These are phyloP conservation scores for Drosophila ezoana DNA, from an alignment of 2,888 invertebrate species.

Conservation along the genomic window DNA sequence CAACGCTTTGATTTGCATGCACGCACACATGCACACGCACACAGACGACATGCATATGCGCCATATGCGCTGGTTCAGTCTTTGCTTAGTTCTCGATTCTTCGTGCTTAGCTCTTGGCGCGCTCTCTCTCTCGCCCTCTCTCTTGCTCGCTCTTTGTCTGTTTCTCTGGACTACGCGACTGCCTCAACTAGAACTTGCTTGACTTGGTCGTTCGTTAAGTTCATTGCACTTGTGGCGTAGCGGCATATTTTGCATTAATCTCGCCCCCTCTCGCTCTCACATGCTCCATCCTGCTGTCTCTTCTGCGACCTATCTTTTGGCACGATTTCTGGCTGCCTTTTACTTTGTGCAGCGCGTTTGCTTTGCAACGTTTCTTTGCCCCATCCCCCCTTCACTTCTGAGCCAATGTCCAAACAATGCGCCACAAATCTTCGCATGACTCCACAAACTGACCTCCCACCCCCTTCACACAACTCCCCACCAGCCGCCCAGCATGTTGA, in stretches of 20 bases:
- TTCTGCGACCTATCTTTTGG: conserved; percentile 47
- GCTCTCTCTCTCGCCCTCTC: conserved; percentile 1
- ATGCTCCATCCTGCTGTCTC: conserved; percentile 9
- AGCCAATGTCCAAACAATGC: conserved; percentile 40
- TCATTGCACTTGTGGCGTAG: conserved; percentile 77
- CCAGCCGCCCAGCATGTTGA: background rate
- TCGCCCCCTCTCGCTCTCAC: conserved; percentile 19
- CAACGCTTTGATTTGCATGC: conserved; percentile 52
- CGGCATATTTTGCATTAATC: conserved; percentile 78
- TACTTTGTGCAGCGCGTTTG: conserved; percentile 37
- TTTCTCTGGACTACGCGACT: conserved; percentile 59
- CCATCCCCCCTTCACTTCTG: conserved; percentile 6
- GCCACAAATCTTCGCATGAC: conserved; percentile 43
- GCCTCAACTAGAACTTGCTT: conserved; percentile 81
- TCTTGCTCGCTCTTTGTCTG: conserved; percentile 5
- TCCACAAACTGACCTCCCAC: conserved; percentile 13
- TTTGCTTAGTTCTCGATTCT: conserved; percentile 19
- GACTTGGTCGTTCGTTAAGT: conserved; percentile 65
- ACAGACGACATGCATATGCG: conserved; percentile 9
- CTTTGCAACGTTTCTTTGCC: conserved; percentile 19
- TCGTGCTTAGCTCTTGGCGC: conserved; percentile 14
- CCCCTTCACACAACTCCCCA: background rate
- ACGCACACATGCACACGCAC: conserved; percentile 11
- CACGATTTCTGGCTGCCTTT: conserved; percentile 58
- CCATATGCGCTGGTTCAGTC: conserved; percentile 21